Conservation (phyloP, 1,140 invertebrate species). For the Drosophila sturtevanti region DNA sequence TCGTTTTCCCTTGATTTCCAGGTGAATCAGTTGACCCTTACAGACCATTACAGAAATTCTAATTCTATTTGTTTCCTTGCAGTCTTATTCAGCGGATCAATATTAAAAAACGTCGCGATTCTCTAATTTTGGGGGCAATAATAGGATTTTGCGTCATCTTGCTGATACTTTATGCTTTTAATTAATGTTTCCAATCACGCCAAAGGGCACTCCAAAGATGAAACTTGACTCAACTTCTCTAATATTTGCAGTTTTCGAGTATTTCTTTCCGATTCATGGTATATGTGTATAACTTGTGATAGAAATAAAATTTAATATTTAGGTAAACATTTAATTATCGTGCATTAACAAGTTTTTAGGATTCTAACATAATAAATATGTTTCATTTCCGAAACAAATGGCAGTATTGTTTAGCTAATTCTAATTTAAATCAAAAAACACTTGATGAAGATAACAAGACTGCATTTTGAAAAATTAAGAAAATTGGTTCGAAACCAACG, state of each 20-base stretch:
- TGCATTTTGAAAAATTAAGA: too few species aligned
- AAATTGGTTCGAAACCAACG: too few species aligned
- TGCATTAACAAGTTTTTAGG: neutral
- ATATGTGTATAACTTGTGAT: constrained; percentile 75
- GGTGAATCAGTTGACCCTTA: constrained; percentile 37
- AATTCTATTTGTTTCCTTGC: constrained; percentile 87
- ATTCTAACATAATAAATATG: too few species aligned
- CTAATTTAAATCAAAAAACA: too few species aligned
- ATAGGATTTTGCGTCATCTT: constrained; percentile 94
- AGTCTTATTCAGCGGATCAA: constrained; percentile 97
- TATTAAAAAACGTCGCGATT: constrained; percentile 94
- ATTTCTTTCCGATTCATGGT: constrained; percentile 42
- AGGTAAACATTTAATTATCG: constrained; percentile 7
- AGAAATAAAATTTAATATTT: constrained; percentile 72
- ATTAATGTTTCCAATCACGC: constrained; percentile 35
- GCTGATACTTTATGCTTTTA: constrained; percentile 91
- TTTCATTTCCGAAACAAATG: too few species aligned
- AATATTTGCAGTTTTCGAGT: constrained; percentile 46
- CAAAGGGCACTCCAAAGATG: constrained; percentile 49
- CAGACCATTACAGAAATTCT: constrained; percentile 83
- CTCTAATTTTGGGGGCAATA: constrained; percentile 93
- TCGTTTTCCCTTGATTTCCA: constrained; percentile 84
- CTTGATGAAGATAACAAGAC: too few species aligned
- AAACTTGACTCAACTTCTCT: constrained; percentile 35
- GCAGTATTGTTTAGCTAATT: too few species aligned